Evolutionary conservation across 1,140 invertebrate species (phyloP), one percentile per base, ranked within the genome.

Genomic region (Cepaea nemoralis): DNA sequence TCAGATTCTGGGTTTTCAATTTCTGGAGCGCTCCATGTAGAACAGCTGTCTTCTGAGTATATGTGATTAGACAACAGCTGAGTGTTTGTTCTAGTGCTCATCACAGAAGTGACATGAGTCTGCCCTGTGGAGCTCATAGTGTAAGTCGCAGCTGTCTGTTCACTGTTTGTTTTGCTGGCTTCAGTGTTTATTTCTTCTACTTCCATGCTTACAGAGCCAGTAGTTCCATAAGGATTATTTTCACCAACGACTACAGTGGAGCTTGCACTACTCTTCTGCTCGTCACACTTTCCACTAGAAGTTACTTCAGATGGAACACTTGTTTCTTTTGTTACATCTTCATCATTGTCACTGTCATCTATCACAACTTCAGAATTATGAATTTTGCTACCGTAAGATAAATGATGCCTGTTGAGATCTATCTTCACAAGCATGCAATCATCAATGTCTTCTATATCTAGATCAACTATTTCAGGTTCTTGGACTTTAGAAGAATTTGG

Each of bases 391-490:
- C 48, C 75, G 40, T 24, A 63, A 19, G 75, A 35, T 39, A 37
- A 42, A 14, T 22, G 10, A 14, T 31, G 16, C 33, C 50, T 55
- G 39, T 35, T 77, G 10, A 77, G 39, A 35, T 77, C 75, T 39
- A 77, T 63, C 42, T 59, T 63, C 22, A 77, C 75, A n/a, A 77
- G 35, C 35, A 59, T 37, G 35, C 75, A 77, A 37, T 77, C 75
- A 59, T 77, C 75, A 31, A 37, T 37, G 27, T 55, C 75, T 77
- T 77, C 75, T 10, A 27, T 45, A 27, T 77, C 75, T 63, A 77
- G 45, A 45, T 77, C 75, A 33, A 77, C 50, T 16, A 31, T 22
- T 50, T 48, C 73, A 6, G 73, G 27, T 12, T 14, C 22, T 5
- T 24, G 14, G n/a, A n/a, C 55, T n/a, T n/a, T n/a, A n/a, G n/a